Evolutionary conservation across 2,113 vertebrate genomes (phyloP).

Genomic region (Hippocampus abdominalis): DNA sequence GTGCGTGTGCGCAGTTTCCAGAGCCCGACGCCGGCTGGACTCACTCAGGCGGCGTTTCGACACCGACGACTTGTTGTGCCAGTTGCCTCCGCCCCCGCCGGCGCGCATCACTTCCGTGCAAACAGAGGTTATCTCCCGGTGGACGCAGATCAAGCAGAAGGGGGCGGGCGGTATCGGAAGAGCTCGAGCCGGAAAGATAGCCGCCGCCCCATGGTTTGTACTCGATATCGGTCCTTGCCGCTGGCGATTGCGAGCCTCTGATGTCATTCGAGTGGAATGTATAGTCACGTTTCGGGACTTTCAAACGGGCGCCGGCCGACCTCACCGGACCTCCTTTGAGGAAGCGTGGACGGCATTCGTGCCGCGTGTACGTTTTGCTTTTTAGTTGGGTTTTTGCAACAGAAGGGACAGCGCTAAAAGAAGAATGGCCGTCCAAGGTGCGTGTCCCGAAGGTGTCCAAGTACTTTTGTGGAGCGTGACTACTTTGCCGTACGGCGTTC

Average conservation of each 20-base stretch:
- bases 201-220: background rate
- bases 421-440: no score
- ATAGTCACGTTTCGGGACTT: no score
- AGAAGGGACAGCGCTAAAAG: no score
- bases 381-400: no score
- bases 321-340: no score
- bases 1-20: slow-evolving; percentile 52
- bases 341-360: no score
- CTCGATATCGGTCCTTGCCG: background rate
- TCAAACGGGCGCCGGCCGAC: no score
- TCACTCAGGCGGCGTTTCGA: slow-evolving; percentile 62
- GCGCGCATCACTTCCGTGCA: slow-evolving; percentile 56
- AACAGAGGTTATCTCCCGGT: slow-evolving; percentile 45
- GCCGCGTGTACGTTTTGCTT: no score
- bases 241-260: background rate
- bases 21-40: slow-evolving; percentile 40
- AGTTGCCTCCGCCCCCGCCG: slow-evolving; percentile 32
- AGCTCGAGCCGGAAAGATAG: slow-evolving; percentile 36
- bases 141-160: slow-evolving; percentile 48
- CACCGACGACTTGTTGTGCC: slow-evolving; percentile 34
- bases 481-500: no score
- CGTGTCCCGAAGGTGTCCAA: no score
- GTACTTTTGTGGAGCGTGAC: no score
- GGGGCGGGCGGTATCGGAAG: slow-evolving; percentile 38
- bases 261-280: no score